Conservation (phyloP, 2,113 vertebrate species). For the Monarcha castaneiventris region DNA sequence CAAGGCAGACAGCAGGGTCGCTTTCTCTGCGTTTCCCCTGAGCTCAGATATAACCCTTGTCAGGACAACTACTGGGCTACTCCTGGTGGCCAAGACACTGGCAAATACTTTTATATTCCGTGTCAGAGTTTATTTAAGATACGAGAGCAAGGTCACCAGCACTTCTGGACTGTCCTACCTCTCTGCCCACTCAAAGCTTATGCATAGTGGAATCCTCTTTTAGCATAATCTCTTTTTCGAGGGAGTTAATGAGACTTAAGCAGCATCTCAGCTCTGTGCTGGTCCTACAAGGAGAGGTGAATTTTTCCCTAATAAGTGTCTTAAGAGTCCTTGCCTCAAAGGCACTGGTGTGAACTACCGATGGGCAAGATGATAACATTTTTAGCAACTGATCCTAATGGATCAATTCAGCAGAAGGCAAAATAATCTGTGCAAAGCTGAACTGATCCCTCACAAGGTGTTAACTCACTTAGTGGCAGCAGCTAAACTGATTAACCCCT, state of each 20-base stretch:
- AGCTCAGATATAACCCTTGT: not conserved
- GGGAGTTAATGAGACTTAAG: constrained; percentile 25
- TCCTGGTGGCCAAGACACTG: not conserved
- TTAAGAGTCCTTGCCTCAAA: constrained; percentile 59
- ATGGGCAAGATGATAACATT: constrained; percentile 54
- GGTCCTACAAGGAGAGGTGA: constrained; percentile 46
- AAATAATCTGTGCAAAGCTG: constrained; percentile 65
- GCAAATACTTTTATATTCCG: not conserved
- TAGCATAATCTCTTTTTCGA: constrained; percentile 27
- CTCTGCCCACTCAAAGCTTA: constrained; percentile 57
- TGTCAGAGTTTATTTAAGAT: not conserved
- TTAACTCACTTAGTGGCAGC: constrained; percentile 31
- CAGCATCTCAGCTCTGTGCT: not conserved
- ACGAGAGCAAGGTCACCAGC: constrained; percentile 8
- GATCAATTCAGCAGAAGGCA: constrained; percentile 52
- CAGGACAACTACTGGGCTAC: not conserved
- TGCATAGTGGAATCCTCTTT: constrained; percentile 48
- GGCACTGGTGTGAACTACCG: constrained; percentile 39
- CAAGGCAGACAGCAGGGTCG: fast-evolving
- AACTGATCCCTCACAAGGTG: constrained; percentile 49
- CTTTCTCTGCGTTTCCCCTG: not conserved
- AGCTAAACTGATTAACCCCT: constrained; percentile 38
- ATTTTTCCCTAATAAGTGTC: constrained; percentile 64
- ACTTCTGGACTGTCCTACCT: not conserved
- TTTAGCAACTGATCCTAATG: constrained; percentile 60